Percentiles rank a stretch among this genome's conserved stretches.
Conservation (phyloP, 2,888 invertebrate species). For the Salpingus planirostris region DNA sequence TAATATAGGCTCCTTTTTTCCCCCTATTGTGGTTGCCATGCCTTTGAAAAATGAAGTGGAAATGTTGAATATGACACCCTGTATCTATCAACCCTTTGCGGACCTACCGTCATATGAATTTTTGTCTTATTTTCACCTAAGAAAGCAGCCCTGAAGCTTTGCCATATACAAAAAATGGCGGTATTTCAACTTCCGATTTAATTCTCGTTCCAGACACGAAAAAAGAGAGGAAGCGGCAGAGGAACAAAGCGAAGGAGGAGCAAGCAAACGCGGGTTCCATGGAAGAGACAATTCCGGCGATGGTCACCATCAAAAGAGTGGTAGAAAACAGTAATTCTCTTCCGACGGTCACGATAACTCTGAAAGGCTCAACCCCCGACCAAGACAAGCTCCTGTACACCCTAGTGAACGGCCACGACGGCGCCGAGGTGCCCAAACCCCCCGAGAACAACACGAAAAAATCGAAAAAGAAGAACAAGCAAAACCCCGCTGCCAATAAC, state of each 20-base stretch:
- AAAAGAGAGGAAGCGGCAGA: constrained; percentile 17
- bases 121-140: too few relatives aligned
- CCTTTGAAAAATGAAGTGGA: too few relatives aligned
- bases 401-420: constrained; percentile 53
- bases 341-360: constrained; percentile 67
- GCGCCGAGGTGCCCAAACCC: too few relatives aligned
- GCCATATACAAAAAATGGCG: too few relatives aligned
- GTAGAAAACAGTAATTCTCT: constrained; percentile 56
- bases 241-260: constrained; percentile 11
- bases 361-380: constrained; percentile 64
- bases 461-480: constrained; percentile 7
- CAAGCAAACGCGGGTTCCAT: constrained; percentile 21
- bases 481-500: constrained; percentile 9
- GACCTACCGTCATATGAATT: too few relatives aligned
- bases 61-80: too few relatives aligned
- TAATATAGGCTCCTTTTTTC: too few relatives aligned
- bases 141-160: too few relatives aligned
- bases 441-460: not conserved
- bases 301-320: constrained; percentile 65
- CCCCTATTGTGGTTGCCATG: too few relatives aligned
- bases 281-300: constrained; percentile 42
- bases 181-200: too few relatives aligned
- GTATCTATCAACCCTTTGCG: too few relatives aligned
- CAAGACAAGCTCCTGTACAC: constrained; percentile 67
- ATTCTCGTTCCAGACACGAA: constrained; percentile 9